Evolutionary conservation across 2,113 vertebrate species (phyloP).

Genomic region (Haemorhous mexicanus): DNA sequence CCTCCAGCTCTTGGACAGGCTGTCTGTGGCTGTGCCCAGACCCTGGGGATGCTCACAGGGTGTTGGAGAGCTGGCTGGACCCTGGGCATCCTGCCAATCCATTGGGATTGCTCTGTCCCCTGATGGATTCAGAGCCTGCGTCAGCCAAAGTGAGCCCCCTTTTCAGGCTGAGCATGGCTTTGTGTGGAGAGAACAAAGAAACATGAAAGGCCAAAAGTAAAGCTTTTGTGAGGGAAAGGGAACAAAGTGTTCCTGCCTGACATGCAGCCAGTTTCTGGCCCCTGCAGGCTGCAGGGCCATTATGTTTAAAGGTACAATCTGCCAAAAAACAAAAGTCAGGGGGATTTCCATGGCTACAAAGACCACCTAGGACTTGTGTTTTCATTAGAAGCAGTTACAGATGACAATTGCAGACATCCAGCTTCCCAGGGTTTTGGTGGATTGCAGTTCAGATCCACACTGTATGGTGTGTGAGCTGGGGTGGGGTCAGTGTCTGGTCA

Average conservation of each 20-base stretch:
- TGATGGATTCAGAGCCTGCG: not conserved
- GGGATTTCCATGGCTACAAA: slow-evolving; percentile 54
- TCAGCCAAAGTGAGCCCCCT: not conserved
- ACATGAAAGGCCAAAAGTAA: slow-evolving; percentile 31
- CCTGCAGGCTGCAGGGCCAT: slow-evolving; percentile 3
- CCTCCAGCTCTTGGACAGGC: not conserved
- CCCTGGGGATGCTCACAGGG: not conserved
- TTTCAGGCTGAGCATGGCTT: not conserved
- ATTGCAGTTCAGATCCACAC: not conserved
- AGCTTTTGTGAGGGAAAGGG: slow-evolving; percentile 25
- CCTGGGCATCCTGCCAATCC: not conserved
- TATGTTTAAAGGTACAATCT: slow-evolving; percentile 8
- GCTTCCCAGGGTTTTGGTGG: not conserved
- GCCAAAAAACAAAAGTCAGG: not conserved
- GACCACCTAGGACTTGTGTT: not conserved
- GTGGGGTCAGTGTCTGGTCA: not conserved
- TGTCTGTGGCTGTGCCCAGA: not conserved
- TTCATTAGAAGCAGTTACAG: not conserved
- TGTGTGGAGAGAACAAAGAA: slow-evolving; percentile 34
- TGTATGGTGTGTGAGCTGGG: not conserved
- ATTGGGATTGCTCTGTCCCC: not conserved
- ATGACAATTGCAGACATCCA: not conserved
- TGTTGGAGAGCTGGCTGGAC: not conserved
- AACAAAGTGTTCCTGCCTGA: slow-evolving; percentile 34
- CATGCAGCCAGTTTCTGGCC: not conserved